A percentile compares a stretch with the other conserved stretches of the same genome.
Evolutionary conservation across 2,888 invertebrate species (phyloP).

Genomic region (Allygus modestus): DNA sequence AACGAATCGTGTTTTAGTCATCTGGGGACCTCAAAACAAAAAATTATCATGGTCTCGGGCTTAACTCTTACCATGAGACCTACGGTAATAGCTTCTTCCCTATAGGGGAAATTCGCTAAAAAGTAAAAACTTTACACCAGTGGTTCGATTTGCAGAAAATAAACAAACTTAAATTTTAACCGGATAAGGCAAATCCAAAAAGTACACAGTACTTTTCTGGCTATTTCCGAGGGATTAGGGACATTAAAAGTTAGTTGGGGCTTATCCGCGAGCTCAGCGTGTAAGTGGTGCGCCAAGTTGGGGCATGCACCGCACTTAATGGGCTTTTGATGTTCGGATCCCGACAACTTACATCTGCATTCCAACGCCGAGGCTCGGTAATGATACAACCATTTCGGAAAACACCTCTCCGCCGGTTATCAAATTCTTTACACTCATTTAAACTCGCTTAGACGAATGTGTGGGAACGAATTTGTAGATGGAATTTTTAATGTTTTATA

Average conservation of each 20-base stretch:
- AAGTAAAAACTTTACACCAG: too few relatives aligned
- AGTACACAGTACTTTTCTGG: too few relatives aligned
- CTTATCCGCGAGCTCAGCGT: background rate
- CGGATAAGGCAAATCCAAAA: too few relatives aligned
- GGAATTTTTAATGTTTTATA: background rate
- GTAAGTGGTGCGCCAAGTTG: conserved; percentile 9
- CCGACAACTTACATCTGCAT: background rate
- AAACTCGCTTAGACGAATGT: background rate
- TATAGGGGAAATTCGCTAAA: too few relatives aligned
- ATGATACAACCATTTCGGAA: background rate
- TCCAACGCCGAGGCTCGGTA: background rate
- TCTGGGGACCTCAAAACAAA: too few relatives aligned
- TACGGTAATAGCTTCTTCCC: too few relatives aligned
- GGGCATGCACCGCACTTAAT: conserved; percentile 25
- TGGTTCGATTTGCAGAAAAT: too few relatives aligned
- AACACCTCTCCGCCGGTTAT: background rate
- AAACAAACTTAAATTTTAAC: too few relatives aligned
- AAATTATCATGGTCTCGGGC: too few relatives aligned
- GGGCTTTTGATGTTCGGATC: conserved; percentile 39
- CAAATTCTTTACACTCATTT: background rate
- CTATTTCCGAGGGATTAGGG: background rate
- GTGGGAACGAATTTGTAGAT: background rate
- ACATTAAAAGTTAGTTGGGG: conserved; percentile 30
- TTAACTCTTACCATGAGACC: too few relatives aligned
- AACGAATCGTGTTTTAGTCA: too few relatives aligned